Percentiles rank a stretch among this genome's conserved stretches.
These are phyloP conservation scores for Lates calcarifer DNA, from an alignment of 2,113 vertebrate genomes.

Conservation along the genomic window DNA sequence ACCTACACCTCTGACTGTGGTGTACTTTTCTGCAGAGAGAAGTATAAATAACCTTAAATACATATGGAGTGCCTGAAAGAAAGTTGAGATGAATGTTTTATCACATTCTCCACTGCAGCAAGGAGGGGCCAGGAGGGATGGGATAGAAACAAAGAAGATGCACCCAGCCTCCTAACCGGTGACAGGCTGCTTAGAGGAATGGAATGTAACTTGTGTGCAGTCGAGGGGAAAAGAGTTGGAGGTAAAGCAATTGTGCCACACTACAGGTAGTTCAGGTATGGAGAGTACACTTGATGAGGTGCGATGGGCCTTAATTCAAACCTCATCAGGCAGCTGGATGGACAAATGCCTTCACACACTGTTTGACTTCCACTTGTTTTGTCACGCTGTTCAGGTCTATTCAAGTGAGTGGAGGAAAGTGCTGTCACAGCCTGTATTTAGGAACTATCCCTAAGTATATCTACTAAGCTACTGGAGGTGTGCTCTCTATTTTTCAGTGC, in stretches of 20 bases:
- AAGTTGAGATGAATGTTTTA: constrained; percentile 19
- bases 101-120: constrained; percentile 17
- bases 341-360: constrained; percentile 41
- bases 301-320: constrained; percentile 65
- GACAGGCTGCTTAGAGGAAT: constrained; percentile 41
- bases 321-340: constrained; percentile 58
- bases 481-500: neutral
- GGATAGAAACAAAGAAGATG: constrained; percentile 14
- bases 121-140: neutral
- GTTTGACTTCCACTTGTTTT: constrained; percentile 48
- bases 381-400: constrained; percentile 21
- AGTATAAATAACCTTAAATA: constrained; percentile 38
- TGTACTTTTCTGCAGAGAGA: constrained; percentile 16
- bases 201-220: constrained; percentile 45
- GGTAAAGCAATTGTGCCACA: constrained; percentile 48
- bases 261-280: constrained; percentile 40
- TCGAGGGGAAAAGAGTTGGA: constrained; percentile 36
- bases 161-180: neutral
- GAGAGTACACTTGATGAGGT: constrained; percentile 61
- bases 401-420: constrained; percentile 18
- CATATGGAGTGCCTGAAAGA: neutral
- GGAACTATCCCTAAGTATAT: neutral
- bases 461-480: neutral
- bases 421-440: constrained; percentile 18
- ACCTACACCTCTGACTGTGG: constrained; percentile 23